Percentiles rank a stretch among this genome's conserved stretches.
Conservation (phyloP, 2,113 vertebrate genomes). For the Trichechus manatus region DNA sequence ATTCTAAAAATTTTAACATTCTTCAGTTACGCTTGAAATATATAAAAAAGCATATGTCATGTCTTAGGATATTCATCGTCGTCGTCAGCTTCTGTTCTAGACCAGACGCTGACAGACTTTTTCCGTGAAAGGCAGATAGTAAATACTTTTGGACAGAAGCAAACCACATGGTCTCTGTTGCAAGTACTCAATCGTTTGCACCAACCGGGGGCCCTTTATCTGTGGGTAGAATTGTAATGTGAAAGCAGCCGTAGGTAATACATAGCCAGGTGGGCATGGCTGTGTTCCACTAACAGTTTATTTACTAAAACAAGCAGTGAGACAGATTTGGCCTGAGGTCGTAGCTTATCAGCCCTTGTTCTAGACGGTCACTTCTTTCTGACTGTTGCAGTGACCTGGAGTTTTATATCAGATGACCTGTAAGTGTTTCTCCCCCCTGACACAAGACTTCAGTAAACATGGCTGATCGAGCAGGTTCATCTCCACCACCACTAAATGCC, state of each 20-base stretch:
- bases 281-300: slow-evolving; percentile 19
- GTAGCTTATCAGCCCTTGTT: neutral
- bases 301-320: neutral
- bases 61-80: neutral
- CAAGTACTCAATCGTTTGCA: neutral
- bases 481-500: neutral
- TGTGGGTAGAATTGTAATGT: neutral
- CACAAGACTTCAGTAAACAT: neutral
- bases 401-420: neutral
- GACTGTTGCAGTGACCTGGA: neutral
- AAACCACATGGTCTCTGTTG: neutral
- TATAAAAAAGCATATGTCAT: slow-evolving; percentile 5
- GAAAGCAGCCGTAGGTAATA: neutral
- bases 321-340: neutral
- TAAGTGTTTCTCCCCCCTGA: neutral
- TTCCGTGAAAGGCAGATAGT: neutral
- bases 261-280: neutral
- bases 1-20: neutral
- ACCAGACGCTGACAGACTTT: neutral
- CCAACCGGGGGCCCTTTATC: no score
- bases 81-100: neutral
- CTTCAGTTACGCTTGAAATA: neutral
- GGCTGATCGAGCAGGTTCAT: neutral
- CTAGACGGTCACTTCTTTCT: neutral
- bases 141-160: neutral